Base-by-base conservation (phyloP, 2,113 vertebrate species). In the Phrynosoma blainvillii region DNA sequence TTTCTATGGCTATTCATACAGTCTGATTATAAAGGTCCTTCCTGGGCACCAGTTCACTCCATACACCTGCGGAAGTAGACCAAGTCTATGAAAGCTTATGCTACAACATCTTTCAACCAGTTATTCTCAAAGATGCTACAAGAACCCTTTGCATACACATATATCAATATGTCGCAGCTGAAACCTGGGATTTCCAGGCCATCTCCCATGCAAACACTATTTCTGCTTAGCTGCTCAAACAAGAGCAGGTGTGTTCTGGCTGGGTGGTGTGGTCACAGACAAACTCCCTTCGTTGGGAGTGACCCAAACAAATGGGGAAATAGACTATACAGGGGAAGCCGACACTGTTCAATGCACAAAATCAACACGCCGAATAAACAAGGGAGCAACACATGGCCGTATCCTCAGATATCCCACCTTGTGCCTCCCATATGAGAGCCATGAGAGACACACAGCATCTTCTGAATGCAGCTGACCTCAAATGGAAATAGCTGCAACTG, bases 321-420 rank as follows among this genome's bases (percentile, higher is more conserved):
- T 75, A 71, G 70, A 86, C 79, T 89, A 80, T 62, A 84, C 84
- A 82, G 47, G 79, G 73, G n/a, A 83, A 62, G 59, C 47, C 25
- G 80, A 18, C n/a, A 10, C 30, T 36, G 47, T 78, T 75, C 82
- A 25, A 16, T 36, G 20, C 86, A 84, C 52, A 56, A 71, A 62
- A 42, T 25, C 70, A 62, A 81, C 62, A 14, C 18, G 8, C 23
- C 76, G 13, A 59, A 65, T 70, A 62, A 66, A 85, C 75, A 62
- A 74, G 36, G 23, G 32, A 47, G 68, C 23, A 73, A 32, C 62
- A 70, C 7, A 13, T 36, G 77, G 30, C 78, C 21, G 66, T 27
- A 27, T 52, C 59, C 14, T 21, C 70, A 5, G 25, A 30, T 42
- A 14, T 23, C 42, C 30, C 42, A 32, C 23, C 52, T 66, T 8